Percentiles rank a stretch among this genome's conserved stretches.
Evolutionary conservation across 2,888 invertebrate genomes (phyloP).

Genomic region (Mycalesis mineus): DNA sequence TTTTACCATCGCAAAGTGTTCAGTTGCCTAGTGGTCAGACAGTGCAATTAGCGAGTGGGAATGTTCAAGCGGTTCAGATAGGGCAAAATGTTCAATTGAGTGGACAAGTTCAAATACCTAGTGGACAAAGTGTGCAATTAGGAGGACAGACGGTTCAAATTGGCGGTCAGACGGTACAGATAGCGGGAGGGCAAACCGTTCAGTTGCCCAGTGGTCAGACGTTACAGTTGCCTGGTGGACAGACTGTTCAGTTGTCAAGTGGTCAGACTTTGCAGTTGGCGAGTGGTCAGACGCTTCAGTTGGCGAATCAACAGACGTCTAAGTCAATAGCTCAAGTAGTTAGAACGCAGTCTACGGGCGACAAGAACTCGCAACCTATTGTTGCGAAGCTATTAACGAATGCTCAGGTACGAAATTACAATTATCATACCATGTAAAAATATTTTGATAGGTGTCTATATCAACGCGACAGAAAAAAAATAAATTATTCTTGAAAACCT

Average conservation of each 20-base stretch:
- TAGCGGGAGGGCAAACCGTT: slow-evolving; percentile 43
- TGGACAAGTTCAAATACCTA: slow-evolving; percentile 45
- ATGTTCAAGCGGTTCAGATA: slow-evolving; percentile 44
- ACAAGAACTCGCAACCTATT: slow-evolving; percentile 75
- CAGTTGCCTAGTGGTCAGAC: slow-evolving; percentile 47
- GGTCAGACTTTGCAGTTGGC: slow-evolving; percentile 67
- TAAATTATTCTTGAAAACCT: no score
- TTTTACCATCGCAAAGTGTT: slow-evolving; percentile 58
- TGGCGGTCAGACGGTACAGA: slow-evolving; percentile 57
- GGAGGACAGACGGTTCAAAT: slow-evolving; percentile 66
- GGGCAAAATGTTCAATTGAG: slow-evolving; percentile 46
- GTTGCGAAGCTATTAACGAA: slow-evolving; percentile 86
- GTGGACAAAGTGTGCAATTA: slow-evolving; percentile 63
- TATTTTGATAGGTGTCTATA: no score
- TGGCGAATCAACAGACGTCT: slow-evolving; percentile 53
- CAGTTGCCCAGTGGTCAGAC: slow-evolving; percentile 47
- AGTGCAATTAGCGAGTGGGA: slow-evolving; percentile 44
- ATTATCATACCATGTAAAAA: no score
- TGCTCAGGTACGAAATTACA: slow-evolving; percentile 81
- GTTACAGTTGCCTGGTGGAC: slow-evolving; percentile 44
- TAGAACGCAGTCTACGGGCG: slow-evolving; percentile 51
- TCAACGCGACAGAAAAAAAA: no score
- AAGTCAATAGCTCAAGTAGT: slow-evolving; percentile 61
- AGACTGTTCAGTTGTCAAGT: slow-evolving; percentile 44
- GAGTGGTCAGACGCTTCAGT: slow-evolving; percentile 58